Percentiles rank a stretch among this genome's conserved stretches.
phyloP scores from a whole-genome alignment of 2,888 invertebrate species.

The Patella caerulea region DNA sequence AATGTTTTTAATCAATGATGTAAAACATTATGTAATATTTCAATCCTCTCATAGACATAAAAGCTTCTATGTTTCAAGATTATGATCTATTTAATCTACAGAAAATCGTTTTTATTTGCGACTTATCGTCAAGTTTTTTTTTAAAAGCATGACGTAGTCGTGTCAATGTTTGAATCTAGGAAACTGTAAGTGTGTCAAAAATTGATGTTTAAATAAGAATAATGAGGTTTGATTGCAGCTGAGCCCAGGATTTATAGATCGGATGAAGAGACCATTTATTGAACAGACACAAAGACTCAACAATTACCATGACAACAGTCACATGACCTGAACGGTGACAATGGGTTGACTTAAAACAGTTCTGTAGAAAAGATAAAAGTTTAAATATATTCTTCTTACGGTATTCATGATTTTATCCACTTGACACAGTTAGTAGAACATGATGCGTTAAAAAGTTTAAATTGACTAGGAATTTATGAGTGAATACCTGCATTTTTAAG shows the following conservation, averaged over 20 bases:
- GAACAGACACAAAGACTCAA: slow-evolving; percentile 22
- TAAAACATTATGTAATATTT: no score
- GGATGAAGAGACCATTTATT: slow-evolving; percentile 11
- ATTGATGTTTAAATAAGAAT: background rate
- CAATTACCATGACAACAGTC: slow-evolving; percentile 25
- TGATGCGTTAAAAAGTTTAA: no score
- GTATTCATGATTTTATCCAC: no score
- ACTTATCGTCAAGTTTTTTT: no score
- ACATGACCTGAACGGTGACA: slow-evolving; percentile 23
- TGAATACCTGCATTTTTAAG: background rate
- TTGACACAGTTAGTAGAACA: no score
- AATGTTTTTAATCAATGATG: no score
- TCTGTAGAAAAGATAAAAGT: slow-evolving; percentile 11
- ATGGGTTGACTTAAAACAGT: slow-evolving; percentile 14
- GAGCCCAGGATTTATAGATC: slow-evolving; percentile 22
- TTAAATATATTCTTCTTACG: slow-evolving; percentile 1
- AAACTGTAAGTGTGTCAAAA: background rate
- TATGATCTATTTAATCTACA: no score
- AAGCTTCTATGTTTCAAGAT: no score
- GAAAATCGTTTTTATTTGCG: no score
- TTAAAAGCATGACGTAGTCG: no score
- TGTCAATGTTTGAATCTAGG: no score
- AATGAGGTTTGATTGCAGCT: slow-evolving; percentile 4
- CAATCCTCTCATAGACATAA: no score
- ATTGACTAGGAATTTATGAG: background rate